These are phyloP conservation scores for Polymixis flavicincta DNA, from an alignment of 2,888 invertebrate species.

Conservation along the genomic window DNA sequence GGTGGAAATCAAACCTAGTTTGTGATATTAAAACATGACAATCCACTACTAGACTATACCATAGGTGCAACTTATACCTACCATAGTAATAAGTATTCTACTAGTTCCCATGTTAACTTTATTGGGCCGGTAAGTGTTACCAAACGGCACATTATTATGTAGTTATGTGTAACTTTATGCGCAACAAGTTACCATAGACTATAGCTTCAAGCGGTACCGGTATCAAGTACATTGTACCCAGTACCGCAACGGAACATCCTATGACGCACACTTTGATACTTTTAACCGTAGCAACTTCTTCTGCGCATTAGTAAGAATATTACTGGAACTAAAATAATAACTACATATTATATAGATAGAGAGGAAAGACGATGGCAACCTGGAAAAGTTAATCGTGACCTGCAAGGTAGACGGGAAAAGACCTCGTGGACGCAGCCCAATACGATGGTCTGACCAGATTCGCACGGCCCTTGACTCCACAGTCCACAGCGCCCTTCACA, in stretches of 20 bases:
- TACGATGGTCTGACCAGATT: too few species aligned
- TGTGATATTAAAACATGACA: not conserved
- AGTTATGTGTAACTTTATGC: constrained; percentile 32
- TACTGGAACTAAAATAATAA: not conserved
- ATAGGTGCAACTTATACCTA: not conserved
- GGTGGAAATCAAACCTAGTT: not conserved
- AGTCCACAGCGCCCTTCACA: too few species aligned
- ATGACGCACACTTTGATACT: not conserved
- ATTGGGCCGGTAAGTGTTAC: not conserved
- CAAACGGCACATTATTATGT: constrained; percentile 34
- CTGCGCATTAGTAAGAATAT: not conserved
- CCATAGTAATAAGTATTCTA: not conserved
- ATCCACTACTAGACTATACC: not conserved
- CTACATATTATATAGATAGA: not conserved
- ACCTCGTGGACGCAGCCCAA: too few species aligned
- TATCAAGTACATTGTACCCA: constrained; percentile 33
- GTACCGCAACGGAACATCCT: constrained; percentile 25
- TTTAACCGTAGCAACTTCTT: not conserved
- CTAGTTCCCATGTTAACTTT: constrained; percentile 4
- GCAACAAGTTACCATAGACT: constrained; percentile 54
- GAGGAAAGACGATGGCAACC: too few species aligned
- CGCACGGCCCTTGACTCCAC: too few species aligned
- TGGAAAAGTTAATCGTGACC: too few species aligned
- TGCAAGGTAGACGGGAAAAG: too few species aligned
- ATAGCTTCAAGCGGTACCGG: constrained; percentile 33